Evolutionary conservation across 2,113 vertebrate species (phyloP).

Genomic region (Dicrurus megarhynchus): DNA sequence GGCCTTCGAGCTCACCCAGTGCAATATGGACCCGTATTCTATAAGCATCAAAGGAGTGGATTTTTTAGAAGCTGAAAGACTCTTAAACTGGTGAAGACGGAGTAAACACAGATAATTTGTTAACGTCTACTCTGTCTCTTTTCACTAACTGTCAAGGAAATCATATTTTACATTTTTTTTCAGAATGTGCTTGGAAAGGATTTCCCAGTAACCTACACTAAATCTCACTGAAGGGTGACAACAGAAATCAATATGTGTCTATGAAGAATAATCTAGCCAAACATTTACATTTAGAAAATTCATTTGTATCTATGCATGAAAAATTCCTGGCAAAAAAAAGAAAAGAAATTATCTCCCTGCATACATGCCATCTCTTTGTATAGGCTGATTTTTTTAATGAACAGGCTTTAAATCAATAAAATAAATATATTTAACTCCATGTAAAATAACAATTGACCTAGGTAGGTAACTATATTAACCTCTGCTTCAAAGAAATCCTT

Average conservation of each 20-base stretch:
- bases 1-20: not conserved
- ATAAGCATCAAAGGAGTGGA: not conserved
- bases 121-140: slow-evolving; percentile 5
- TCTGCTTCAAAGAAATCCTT: not conserved
- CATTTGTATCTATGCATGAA: slow-evolving; percentile 52
- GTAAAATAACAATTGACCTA: not conserved
- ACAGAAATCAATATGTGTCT: slow-evolving; percentile 52
- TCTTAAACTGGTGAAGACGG: not conserved
- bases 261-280: slow-evolving; percentile 56
- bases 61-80: not conserved
- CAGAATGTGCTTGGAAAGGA: slow-evolving; percentile 29
- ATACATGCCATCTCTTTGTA: not conserved
- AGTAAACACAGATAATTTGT: slow-evolving; percentile 45
- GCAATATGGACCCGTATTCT: not conserved
- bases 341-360: not conserved
- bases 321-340: not conserved
- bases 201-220: slow-evolving; percentile 47
- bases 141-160: slow-evolving; percentile 38
- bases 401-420: not conserved
- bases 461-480: not conserved
- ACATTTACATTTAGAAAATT: slow-evolving; percentile 56
- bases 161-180: slow-evolving; percentile 9
- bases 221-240: slow-evolving; percentile 61
- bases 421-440: not conserved
- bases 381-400: not conserved